These are phyloP conservation scores for Lycaon pictus DNA, from an alignment of 2,113 vertebrate genomes.

Conservation along the genomic window DNA sequence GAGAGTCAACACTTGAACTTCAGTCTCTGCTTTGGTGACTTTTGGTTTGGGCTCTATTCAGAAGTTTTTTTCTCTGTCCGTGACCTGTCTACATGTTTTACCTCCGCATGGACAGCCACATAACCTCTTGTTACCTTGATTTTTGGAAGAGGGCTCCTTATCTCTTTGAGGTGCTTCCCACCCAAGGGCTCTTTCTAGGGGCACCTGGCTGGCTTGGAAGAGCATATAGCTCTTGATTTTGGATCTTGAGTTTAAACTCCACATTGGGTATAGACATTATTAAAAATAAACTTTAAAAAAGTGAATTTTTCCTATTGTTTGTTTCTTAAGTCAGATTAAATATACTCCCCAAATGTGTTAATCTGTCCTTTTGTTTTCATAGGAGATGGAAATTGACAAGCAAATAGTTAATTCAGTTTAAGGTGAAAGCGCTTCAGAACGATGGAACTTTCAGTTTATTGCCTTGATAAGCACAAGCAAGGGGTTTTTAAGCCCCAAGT, in stretches of 20 bases:
- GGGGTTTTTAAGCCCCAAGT: neutral
- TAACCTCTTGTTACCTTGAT: neutral
- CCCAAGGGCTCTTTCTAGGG: neutral
- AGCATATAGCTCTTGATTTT: neutral
- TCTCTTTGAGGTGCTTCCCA: neutral
- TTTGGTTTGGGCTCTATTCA: neutral
- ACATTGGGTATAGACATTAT: neutral
- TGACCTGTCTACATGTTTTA: neutral
- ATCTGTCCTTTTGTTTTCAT: neutral
- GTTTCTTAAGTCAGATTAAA: neutral
- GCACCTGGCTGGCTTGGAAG: neutral
- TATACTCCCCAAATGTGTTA: neutral
- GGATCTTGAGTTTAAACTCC: neutral
- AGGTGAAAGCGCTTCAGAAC: neutral
- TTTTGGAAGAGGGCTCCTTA: neutral
- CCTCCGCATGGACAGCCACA: no score
- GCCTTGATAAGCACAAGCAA: neutral
- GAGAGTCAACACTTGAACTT: neutral
- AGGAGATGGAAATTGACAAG: neutral
- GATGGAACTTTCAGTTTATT: neutral
- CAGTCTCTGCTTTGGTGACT: neutral
- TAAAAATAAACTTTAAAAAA: neutral
- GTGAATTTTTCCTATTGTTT: neutral
- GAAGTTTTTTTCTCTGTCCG: neutral
- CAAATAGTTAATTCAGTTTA: neutral